Conservation (phyloP, 2,113 vertebrate species). For the Piaya cayana region DNA sequence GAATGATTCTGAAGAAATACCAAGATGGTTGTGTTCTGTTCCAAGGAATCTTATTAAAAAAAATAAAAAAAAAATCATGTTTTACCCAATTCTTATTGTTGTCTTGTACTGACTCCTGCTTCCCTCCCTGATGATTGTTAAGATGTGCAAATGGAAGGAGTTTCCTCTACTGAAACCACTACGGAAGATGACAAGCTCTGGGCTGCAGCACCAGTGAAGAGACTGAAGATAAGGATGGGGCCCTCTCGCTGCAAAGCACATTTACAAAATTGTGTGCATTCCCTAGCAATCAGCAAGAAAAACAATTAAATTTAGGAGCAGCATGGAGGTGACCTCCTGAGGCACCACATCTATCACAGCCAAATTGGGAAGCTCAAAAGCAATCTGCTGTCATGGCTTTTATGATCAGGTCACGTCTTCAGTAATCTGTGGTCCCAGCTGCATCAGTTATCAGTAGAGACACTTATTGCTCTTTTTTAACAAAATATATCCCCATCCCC, state of each 20-base stretch:
- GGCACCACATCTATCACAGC: background rate
- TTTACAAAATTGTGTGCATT: background rate
- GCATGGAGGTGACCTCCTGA: background rate
- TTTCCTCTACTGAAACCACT: background rate
- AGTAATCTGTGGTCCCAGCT: background rate
- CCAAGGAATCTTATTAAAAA: background rate
- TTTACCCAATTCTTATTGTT: background rate
- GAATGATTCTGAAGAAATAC: background rate
- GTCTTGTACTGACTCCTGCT: background rate
- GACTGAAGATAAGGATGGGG: background rate
- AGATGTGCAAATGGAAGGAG: background rate
- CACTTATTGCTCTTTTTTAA: background rate
- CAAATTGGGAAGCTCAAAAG: background rate
- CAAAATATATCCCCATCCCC: background rate
- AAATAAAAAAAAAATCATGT: background rate
- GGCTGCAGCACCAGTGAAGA: background rate
- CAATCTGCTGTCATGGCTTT: background rate
- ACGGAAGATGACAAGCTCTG: background rate
- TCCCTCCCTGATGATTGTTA: background rate
- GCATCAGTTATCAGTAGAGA: background rate
- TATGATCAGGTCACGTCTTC: background rate
- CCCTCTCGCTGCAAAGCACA: background rate
- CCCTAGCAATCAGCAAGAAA: background rate
- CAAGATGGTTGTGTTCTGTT: background rate
- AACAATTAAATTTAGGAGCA: constrained; percentile 5